Percentiles rank a stretch among this genome's conserved stretches.
These are phyloP conservation scores for Bagarius yarrelli DNA, from an alignment of 2,113 vertebrate species.

Conservation along the genomic window DNA sequence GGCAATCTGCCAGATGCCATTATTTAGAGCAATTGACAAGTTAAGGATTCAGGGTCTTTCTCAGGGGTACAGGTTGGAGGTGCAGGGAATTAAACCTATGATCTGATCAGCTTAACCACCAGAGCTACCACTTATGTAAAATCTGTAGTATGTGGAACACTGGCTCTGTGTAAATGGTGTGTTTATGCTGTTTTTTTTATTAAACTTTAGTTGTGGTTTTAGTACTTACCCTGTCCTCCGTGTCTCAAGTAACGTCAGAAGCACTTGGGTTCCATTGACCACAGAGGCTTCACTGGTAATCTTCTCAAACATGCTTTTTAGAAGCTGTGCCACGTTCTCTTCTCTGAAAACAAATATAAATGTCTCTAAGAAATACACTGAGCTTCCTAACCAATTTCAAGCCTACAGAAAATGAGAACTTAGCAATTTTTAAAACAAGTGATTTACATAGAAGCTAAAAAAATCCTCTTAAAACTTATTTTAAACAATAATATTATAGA, in stretches of 20 bases:
- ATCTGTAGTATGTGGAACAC: neutral
- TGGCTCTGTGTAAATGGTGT: neutral
- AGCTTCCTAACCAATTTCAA: neutral
- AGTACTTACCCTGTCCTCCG: constrained; percentile 84
- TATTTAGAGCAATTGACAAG: too few relatives aligned
- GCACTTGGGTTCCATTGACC: constrained; percentile 90
- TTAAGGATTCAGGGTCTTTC: too few relatives aligned
- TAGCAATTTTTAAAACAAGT: neutral
- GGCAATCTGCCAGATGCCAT: too few relatives aligned
- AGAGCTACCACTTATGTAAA: neutral
- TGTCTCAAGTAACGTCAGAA: constrained; percentile 88
- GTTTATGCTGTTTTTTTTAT: too few relatives aligned
- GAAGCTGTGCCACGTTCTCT: constrained; percentile 87
- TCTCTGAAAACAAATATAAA: constrained; percentile 73
- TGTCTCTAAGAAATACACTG: neutral
- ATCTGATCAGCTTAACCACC: too few relatives aligned
- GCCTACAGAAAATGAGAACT: neutral
- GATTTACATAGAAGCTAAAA: neutral
- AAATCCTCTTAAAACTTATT: neutral
- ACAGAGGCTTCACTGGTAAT: constrained; percentile 85
- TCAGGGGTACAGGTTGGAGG: too few relatives aligned
- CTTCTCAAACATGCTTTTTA: constrained; percentile 91
- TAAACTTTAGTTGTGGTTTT: too few relatives aligned
- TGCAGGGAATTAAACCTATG: too few relatives aligned
- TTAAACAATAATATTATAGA: neutral